A percentile compares a stretch with the other conserved stretches of the same genome.
Evolutionary conservation across 2,113 vertebrate species (phyloP).

Genomic region (Toxostoma redivivum): DNA sequence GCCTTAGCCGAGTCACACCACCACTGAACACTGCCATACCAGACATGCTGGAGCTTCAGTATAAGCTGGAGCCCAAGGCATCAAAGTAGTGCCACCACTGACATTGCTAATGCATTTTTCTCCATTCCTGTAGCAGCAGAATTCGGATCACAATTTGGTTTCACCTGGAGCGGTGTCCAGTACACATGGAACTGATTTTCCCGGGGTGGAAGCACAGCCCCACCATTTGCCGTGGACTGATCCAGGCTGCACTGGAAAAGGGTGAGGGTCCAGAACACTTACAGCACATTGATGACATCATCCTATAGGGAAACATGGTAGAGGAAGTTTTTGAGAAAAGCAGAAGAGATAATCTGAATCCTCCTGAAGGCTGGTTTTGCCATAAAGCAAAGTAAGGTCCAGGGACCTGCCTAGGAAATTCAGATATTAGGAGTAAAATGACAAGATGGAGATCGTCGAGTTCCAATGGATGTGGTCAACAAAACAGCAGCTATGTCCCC

Average conservation of each 20-base stretch:
- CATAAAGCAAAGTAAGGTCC: too few relatives aligned
- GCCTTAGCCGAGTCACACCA: not conserved
- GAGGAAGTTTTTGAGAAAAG: not conserved
- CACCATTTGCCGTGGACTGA: not conserved
- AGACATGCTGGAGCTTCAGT: not conserved
- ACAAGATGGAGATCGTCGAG: too few relatives aligned
- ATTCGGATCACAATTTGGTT: not conserved
- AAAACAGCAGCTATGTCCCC: too few relatives aligned
- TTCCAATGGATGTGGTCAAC: too few relatives aligned
- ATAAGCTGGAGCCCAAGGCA: not conserved
- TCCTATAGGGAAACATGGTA: not conserved
- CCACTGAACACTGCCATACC: not conserved
- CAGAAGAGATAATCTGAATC: too few relatives aligned
- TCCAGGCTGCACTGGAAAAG: not conserved
- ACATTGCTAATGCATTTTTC: not conserved
- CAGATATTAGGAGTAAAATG: too few relatives aligned
- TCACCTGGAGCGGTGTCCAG: not conserved
- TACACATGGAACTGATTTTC: not conserved
- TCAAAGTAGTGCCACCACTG: not conserved
- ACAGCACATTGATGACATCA: not conserved
- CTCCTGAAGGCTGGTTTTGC: too few relatives aligned
- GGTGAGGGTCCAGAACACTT: not conserved
- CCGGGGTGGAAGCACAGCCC: not conserved
- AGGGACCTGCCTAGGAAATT: too few relatives aligned
- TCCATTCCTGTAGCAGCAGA: not conserved